A percentile compares a stretch with the other conserved stretches of the same genome.
Conservation (phyloP, 1,140 invertebrate species). For the Wiebesia pumilae region DNA sequence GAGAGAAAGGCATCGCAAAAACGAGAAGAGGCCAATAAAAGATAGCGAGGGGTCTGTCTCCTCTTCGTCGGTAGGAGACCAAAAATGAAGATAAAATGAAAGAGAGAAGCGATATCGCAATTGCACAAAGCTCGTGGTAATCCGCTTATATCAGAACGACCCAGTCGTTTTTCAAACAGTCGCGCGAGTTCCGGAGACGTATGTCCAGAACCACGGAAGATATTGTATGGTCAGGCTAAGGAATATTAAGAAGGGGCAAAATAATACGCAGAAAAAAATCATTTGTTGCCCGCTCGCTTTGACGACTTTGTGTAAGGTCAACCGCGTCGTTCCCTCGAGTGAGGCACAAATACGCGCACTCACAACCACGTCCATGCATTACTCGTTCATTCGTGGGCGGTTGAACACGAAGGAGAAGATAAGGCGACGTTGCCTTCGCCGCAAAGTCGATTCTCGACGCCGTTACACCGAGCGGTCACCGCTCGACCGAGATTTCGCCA, state of each 20-base stretch:
- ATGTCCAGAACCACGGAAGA: slow-evolving; percentile 56
- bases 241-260: slow-evolving; percentile 50
- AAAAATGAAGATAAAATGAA: slow-evolving; percentile 14
- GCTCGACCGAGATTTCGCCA: slow-evolving; percentile 18
- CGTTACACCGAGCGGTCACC: neutral
- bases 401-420: neutral
- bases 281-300: slow-evolving; percentile 39
- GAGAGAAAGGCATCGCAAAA: neutral
- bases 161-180: slow-evolving; percentile 63
- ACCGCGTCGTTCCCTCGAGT: slow-evolving; percentile 27
- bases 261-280: slow-evolving; percentile 48
- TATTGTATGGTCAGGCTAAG: slow-evolving; percentile 51
- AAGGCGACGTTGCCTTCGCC: neutral
- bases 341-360: neutral
- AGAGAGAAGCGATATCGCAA: slow-evolving; percentile 35
- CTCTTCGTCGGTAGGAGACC: no score
- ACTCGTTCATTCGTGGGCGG: neutral
- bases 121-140: slow-evolving; percentile 57
- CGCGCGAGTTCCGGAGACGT: slow-evolving; percentile 61
- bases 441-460: slow-evolving; percentile 33
- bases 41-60: neutral
- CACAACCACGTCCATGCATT: neutral
- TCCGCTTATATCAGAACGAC: slow-evolving; percentile 66
- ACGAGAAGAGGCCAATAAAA: neutral
- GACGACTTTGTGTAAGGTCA: slow-evolving; percentile 41